phyloP scores from a whole-genome alignment of 2,113 vertebrate species.

The Daubentonia madagascariensis region DNA sequence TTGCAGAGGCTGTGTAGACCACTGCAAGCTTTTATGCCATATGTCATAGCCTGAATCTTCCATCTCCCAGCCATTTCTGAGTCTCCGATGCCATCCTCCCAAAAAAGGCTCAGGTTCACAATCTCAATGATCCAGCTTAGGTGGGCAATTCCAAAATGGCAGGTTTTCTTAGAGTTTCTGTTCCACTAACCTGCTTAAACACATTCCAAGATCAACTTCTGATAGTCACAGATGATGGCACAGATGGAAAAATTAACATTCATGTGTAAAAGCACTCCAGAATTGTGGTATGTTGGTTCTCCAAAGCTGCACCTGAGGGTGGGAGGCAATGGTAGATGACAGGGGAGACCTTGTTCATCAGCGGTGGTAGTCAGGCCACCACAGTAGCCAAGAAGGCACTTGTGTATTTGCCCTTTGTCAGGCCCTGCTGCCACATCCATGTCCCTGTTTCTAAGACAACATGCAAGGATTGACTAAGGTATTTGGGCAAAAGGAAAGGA shows the following conservation, averaged over 20 bases:
- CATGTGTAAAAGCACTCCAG: constrained; percentile 6
- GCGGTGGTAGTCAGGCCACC: background rate
- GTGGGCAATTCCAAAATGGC: constrained; percentile 8
- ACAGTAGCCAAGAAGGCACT: background rate
- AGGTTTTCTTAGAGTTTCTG: constrained; percentile 30
- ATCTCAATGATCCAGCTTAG: background rate
- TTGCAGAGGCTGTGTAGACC: background rate
- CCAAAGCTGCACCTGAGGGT: constrained; percentile 27
- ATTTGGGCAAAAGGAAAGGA: background rate
- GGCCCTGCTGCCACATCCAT: background rate
- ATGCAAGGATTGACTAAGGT: background rate
- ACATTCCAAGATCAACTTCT: constrained; percentile 51
- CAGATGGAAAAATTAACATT: constrained; percentile 53
- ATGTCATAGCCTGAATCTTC: background rate
- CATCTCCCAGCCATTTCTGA: background rate
- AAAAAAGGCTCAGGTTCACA: background rate
- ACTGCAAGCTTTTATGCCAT: background rate
- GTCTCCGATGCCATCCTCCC: background rate
- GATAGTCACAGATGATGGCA: constrained; percentile 49
- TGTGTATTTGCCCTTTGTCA: background rate
- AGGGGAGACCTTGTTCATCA: background rate
- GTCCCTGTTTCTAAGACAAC: background rate
- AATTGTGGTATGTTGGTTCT: constrained; percentile 2
- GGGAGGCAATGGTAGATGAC: background rate
- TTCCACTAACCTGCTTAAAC: constrained; percentile 56